phyloP scores from a whole-genome alignment of 2,888 invertebrate species.

The Deilephila porcellus region DNA sequence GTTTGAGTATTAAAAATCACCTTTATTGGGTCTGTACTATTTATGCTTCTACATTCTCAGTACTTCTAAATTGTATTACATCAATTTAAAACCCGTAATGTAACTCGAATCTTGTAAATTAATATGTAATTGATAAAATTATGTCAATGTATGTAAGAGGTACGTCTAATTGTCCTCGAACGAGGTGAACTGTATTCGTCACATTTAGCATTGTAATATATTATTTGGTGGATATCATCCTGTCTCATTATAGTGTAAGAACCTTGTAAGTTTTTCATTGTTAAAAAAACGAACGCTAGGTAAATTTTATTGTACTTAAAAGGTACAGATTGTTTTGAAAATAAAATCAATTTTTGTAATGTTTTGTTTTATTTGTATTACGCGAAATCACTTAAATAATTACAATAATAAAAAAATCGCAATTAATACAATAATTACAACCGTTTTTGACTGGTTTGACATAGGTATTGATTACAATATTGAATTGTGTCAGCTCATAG shows the following conservation, averaged over 20 bases:
- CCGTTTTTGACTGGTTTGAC: no score
- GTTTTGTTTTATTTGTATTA: conserved; percentile 13
- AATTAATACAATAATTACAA: no score
- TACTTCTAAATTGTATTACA: not conserved
- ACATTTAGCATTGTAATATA: conserved; percentile 22
- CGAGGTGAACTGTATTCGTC: conserved; percentile 4
- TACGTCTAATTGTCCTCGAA: not conserved
- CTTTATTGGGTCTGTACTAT: not conserved
- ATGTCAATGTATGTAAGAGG: not conserved
- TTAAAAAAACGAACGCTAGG: conserved; percentile 65
- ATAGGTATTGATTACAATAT: no score
- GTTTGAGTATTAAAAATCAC: not conserved
- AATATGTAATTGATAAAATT: not conserved
- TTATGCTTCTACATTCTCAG: not conserved
- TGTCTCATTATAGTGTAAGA: conserved; percentile 36
- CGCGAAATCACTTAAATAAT: not conserved
- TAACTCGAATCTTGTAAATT: not conserved
- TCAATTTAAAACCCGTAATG: not conserved
- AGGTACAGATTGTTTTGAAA: conserved; percentile 75
- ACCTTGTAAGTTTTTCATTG: conserved; percentile 68
- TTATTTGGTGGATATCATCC: conserved; percentile 1
- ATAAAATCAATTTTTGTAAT: conserved; percentile 62
- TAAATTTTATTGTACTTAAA: conserved; percentile 72
- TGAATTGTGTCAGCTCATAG: no score
- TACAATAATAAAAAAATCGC: no score